A percentile compares a stretch with the other conserved stretches of the same genome.
These are phyloP conservation scores for Dynastes grantii DNA, from an alignment of 2,888 invertebrate species.

Conservation along the genomic window DNA sequence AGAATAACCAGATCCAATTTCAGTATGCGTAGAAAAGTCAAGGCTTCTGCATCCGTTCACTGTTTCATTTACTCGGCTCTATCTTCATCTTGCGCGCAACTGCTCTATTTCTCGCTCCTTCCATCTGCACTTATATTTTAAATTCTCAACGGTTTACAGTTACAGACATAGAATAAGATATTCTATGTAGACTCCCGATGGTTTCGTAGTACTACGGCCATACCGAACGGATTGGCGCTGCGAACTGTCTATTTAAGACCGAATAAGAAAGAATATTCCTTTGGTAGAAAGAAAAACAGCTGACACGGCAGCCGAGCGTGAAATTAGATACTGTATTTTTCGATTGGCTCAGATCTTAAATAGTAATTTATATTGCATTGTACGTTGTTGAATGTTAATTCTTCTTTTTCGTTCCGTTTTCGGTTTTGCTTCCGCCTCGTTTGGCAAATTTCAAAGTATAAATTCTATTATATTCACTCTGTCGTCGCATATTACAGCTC, in stretches of 20 bases:
- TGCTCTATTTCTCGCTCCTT: constrained; percentile 8
- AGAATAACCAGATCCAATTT: constrained; percentile 26
- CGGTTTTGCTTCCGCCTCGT: not conserved
- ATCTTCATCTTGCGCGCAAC: constrained; percentile 12
- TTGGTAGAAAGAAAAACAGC: constrained; percentile 36
- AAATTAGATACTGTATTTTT: constrained; percentile 47
- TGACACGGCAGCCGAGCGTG: constrained; percentile 40
- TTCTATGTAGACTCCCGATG: constrained; percentile 17
- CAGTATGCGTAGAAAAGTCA: constrained; percentile 23
- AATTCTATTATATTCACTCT: not conserved
- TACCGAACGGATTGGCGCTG: constrained; percentile 31
- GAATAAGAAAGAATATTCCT: constrained; percentile 35
- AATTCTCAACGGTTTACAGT: constrained; percentile 42
- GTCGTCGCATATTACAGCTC: not conserved
- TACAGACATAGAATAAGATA: constrained; percentile 34
- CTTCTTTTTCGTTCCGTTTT: constrained; percentile 14
- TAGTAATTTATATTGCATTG: constrained; percentile 37
- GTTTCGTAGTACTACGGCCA: constrained; percentile 32
- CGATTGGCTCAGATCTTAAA: constrained; percentile 37
- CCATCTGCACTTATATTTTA: constrained; percentile 38
- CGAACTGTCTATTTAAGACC: constrained; percentile 32
- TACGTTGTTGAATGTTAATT: constrained; percentile 38
- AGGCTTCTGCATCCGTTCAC: constrained; percentile 15
- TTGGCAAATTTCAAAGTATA: not conserved
- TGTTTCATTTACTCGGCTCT: constrained; percentile 9